Evolutionary conservation across 2,797 vertebrate genomes (phyloP), one percentile per base, ranked within the genome.

Genomic region (Sebastolobus altivelis): DNA sequence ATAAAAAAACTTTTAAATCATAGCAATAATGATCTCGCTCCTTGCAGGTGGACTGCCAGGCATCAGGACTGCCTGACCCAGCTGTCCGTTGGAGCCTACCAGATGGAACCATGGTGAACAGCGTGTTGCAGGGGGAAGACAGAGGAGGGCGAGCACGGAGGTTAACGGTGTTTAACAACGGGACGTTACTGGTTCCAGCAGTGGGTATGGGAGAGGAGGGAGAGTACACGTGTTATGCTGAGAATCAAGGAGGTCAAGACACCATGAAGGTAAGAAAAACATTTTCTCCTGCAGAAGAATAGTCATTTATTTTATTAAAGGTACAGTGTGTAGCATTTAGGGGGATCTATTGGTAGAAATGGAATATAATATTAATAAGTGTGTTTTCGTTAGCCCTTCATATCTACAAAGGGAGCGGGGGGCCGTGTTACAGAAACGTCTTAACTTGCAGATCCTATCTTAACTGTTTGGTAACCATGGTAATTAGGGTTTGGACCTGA

Each of bases 51-150:
- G 98, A 99, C 90, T 99, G 98, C 81, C 92, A 97, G 74, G 98
- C 97, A 77, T 97, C 97, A 0, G 98, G 98, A 43, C 89, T 97
- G n/a, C 98, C 98, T 56, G 94, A 96, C 83, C 98, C 98, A 1
- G 96, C 97, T 66, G 97, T 99, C 74, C 96, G 91, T 4, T 99
- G 98, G 98, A 94, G 95, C 80, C 94, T 99, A 4, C 98, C 98
- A 0, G 98, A 99, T 37, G 98, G 98, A 61, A 97, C 97, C 84
- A 95, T 95, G 94, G 95, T 98, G 33, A 97, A 96, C 92, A 96
- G 96, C 7, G 87, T 97, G 81, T 89, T 96, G 92, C 96, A 96
- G 80, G 94, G 95, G 0, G 96, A 96, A 2, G 95, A 96, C 65
- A 94, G 94, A 0, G 94, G 95, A 4, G 93, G 93, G 11, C 95